phyloP scores from a whole-genome alignment of 2,888 invertebrate species.

The Agonum fuliginosum region DNA sequence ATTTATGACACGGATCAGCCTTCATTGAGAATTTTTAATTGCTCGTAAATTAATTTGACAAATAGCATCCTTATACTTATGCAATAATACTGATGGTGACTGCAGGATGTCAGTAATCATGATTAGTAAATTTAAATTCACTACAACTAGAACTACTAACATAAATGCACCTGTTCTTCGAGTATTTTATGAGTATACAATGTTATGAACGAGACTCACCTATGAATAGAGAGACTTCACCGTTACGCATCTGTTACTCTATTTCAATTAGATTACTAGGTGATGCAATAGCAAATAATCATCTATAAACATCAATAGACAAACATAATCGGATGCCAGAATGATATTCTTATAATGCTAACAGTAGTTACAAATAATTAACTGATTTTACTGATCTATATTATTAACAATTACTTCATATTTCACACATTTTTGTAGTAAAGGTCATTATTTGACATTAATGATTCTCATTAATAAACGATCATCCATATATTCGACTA shows the following conservation, averaged over 20 bases:
- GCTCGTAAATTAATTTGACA: background rate
- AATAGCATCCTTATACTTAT: conserved; percentile 1
- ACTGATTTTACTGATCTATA: too few relatives aligned
- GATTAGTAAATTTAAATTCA: background rate
- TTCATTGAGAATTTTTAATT: background rate
- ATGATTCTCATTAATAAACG: too few relatives aligned
- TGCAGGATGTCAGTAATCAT: background rate
- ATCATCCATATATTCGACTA: too few relatives aligned
- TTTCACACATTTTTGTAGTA: too few relatives aligned
- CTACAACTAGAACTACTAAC: background rate
- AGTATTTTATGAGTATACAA: background rate
- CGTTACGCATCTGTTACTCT: background rate
- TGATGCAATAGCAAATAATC: background rate
- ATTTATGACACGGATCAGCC: background rate
- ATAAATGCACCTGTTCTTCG: background rate
- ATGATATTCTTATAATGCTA: too few relatives aligned
- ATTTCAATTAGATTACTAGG: background rate
- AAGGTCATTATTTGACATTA: too few relatives aligned
- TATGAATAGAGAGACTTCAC: too few relatives aligned
- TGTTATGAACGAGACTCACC: background rate
- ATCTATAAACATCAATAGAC: too few relatives aligned
- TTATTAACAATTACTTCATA: too few relatives aligned
- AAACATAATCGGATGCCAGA: too few relatives aligned
- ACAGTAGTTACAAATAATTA: too few relatives aligned
- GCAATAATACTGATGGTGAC: background rate